These are phyloP conservation scores for Neoseiulus cucumeris DNA, from an alignment of 1,140 invertebrate genomes.

Conservation along the genomic window DNA sequence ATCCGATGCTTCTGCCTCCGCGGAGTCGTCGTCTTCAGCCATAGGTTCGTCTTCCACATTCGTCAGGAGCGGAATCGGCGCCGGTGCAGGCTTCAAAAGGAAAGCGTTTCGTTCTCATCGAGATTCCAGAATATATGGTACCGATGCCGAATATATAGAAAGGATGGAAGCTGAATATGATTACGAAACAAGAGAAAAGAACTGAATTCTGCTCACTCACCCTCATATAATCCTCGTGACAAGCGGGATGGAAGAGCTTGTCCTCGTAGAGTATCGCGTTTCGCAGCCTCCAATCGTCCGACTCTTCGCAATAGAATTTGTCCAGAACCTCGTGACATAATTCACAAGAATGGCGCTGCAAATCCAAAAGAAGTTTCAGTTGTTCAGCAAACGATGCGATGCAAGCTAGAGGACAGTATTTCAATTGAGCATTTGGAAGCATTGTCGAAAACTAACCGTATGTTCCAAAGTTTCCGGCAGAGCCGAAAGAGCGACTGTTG, in stretches of 20 bases:
- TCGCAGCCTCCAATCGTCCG: constrained; percentile 80
- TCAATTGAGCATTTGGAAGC: no score
- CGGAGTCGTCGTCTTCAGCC: background rate
- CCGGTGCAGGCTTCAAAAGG: background rate
- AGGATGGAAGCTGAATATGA: constrained; percentile 13
- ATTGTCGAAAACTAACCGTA: background rate
- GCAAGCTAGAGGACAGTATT: no score
- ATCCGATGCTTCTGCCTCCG: background rate
- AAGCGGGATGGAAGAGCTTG: constrained; percentile 38
- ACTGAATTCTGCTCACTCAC: no score
- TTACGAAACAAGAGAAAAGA: no score
- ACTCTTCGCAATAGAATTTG: constrained; percentile 81
- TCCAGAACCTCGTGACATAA: constrained; percentile 79
- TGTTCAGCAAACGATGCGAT: no score
- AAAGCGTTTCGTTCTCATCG: background rate
- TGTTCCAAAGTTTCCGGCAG: constrained; percentile 4
- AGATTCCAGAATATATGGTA: background rate
- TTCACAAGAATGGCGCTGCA: constrained; percentile 39
- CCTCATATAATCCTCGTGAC: constrained; percentile 62
- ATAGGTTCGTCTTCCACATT: background rate
- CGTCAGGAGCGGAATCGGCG: background rate
- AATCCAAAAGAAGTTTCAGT: no score
- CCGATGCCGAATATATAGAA: background rate
- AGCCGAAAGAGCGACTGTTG: background rate
- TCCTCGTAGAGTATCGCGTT: constrained; percentile 45